Percentiles rank a stretch among this genome's conserved stretches.
These are phyloP conservation scores for Haliclona indistincta DNA, from an alignment of 37 sponge, comb jelly and placozoan species.

Conservation along the genomic window DNA sequence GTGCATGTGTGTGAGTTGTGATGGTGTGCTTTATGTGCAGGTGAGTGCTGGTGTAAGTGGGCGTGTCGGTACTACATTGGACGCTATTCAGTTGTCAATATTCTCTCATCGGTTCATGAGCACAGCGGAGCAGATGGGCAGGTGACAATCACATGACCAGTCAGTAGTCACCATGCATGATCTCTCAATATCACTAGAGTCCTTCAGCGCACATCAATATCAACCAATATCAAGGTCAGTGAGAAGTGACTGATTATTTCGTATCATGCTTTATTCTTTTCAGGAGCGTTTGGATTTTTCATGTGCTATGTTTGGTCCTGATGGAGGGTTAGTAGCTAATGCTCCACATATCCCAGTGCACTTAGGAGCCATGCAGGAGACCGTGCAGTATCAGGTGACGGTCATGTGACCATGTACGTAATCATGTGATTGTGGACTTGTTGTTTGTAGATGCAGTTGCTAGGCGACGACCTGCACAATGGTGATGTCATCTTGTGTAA, in stretches of 20 bases:
- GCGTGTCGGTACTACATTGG: constrained; percentile 56
- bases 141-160: constrained; percentile 33
- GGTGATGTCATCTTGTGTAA: constrained; percentile 95
- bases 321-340: constrained; percentile 97
- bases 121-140: constrained; percentile 98
- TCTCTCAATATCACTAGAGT: constrained; percentile 38
- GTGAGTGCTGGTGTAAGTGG: not conserved
- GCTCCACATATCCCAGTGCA: constrained; percentile 99
- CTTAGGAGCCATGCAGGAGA: constrained; percentile 97
- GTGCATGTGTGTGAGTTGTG: too few relatives aligned
- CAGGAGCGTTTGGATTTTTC: constrained; percentile 96
- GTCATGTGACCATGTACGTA: not conserved
- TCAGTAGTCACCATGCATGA: not conserved
- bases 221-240: constrained; percentile 93
- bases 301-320: constrained; percentile 98
- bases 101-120: constrained; percentile 99
- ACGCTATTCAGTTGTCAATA: constrained; percentile 91
- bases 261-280: not conserved
- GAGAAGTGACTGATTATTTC: not conserved
- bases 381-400: constrained; percentile 88
- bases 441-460: constrained; percentile 37
- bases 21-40: too few relatives aligned
- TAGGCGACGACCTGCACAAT: constrained; percentile 54
- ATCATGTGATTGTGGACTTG: not conserved
- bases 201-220: constrained; percentile 92